Conservation (phyloP, 2,797 vertebrate species). For the Halcyon chelicuti region DNA sequence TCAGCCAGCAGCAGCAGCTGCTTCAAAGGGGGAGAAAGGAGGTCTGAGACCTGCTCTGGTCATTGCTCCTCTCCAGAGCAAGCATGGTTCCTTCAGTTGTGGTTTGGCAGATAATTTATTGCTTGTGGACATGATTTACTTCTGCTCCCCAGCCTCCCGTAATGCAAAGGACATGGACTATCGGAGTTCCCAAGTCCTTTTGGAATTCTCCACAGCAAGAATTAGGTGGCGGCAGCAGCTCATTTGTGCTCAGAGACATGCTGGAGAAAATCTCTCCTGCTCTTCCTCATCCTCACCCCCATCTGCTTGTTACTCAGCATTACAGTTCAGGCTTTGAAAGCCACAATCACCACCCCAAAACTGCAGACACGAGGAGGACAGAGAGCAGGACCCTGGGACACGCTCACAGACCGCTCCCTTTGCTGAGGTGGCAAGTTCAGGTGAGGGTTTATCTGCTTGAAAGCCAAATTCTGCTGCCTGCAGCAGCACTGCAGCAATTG, state of each 20-base stretch:
- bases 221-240: not conserved
- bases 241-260: accelerated
- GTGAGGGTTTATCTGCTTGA: not conserved
- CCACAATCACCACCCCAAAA: not conserved
- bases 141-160: not conserved
- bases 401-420: accelerated
- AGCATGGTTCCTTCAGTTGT: not conserved
- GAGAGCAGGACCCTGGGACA: not conserved
- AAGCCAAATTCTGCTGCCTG: not conserved
- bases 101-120: not conserved
- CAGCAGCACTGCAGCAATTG: not conserved
- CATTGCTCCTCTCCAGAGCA: not conserved
- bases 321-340: not conserved
- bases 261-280: not conserved
- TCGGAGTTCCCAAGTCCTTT: not conserved
- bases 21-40: not conserved
- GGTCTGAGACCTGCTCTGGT: not conserved
- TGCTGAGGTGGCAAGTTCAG: not conserved
- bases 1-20: not conserved
- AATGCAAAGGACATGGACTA: not conserved
- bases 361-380: not conserved
- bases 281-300: not conserved
- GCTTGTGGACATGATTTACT: not conserved
- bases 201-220: not conserved
- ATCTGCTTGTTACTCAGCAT: not conserved